Evolutionary conservation across 2,113 vertebrate genomes (phyloP), one percentile per base, ranked within the genome.

Genomic region (Lichenostomus cassidix): DNA sequence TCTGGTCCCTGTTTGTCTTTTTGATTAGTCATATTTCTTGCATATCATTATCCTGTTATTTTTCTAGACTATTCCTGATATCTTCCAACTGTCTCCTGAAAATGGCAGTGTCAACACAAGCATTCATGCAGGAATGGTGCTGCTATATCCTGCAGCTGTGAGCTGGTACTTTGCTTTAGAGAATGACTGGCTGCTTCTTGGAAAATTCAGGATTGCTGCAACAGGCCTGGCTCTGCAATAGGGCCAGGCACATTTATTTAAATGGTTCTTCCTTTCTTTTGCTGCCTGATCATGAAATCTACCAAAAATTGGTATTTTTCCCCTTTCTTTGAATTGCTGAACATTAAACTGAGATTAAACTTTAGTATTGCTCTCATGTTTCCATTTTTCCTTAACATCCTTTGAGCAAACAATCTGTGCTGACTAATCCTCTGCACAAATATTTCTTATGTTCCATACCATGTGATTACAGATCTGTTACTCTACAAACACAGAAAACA

Each of bases 271-370:
- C 65, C 12, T 49, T 59, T 83, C 52, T 81, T 87, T 89, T 75
- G 31, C 41, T 82, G n/a, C n/a, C 33, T 74, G 21, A 59, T 50
- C 1, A 1, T 47, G 31, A 81, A 90, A 81, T 49, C 24, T 74
- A 3, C 16, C 12, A 28, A 42, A 70, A n/a, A 9, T 9, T 41
- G 0, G 1, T 44, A 25, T 52, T 73, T 52, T 19, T 0, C 7
- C 10, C 15, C 14, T 31, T 28, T 39, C 41, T 59, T 60, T 79
- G 47, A 94, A 71, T 39, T 50, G 25, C 12, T 68, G 10, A 22
- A 49, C 67, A 55, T 49, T 11, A 47, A 58, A 44, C 31, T 69
- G 33, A 60, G 13, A 50, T 67, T 67, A 27, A n/a, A 52, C n/a
- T 76, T 76, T 4, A 15, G 3, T 62, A n/a, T 70, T 75, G 41